Percentiles rank a stretch among this genome's conserved stretches.
Evolutionary conservation across 1,140 invertebrate genomes (phyloP).

Genomic region (Phymastichus coffea): DNA sequence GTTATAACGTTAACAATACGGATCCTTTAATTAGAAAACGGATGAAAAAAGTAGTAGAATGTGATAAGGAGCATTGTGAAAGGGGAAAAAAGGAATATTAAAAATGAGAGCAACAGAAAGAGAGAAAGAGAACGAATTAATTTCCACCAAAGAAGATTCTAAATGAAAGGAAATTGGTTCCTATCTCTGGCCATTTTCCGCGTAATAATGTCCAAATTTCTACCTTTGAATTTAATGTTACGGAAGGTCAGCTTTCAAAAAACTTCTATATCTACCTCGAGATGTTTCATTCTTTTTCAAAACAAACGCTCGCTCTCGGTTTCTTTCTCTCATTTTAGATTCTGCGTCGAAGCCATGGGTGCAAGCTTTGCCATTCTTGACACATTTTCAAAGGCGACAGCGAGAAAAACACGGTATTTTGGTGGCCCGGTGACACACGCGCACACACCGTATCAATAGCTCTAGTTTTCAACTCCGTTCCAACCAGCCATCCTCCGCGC

Average conservation of each 20-base stretch:
- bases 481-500: too few species aligned
- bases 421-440: too few species aligned
- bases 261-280: constrained; percentile 2
- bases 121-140: constrained; percentile 23
- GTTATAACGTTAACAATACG: constrained; percentile 11
- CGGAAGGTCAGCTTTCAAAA: neutral
- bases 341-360: too few species aligned
- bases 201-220: constrained; percentile 6
- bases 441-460: too few species aligned
- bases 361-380: too few species aligned
- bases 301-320: too few species aligned
- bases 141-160: neutral
- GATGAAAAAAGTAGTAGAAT: constrained; percentile 11
- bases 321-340: too few species aligned
- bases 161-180: constrained; percentile 23
- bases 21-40: constrained; percentile 16
- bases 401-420: too few species aligned
- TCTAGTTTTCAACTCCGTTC: too few species aligned
- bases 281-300: neutral
- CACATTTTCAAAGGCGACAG: too few species aligned
- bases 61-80: constrained; percentile 19
- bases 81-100: constrained; percentile 27
- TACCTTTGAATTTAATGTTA: constrained; percentile 18
- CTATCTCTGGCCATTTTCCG: constrained; percentile 25
- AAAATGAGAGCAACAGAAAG: too few species aligned